Conservation (phyloP, 2,888 invertebrate species). For the Osmoderma eremita region DNA sequence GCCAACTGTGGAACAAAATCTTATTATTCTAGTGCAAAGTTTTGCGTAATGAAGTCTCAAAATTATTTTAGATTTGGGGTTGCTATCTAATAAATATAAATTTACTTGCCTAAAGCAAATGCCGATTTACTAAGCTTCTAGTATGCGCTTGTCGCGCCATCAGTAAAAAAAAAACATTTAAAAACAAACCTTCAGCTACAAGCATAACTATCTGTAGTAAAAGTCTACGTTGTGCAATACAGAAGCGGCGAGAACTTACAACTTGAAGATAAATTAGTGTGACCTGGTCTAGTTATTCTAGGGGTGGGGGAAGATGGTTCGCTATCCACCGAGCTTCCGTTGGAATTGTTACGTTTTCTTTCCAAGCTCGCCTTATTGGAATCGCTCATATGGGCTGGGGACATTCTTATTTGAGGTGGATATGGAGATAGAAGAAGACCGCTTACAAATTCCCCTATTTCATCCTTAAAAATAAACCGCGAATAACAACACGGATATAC, state of each 20-base stretch:
- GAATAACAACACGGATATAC: not conserved
- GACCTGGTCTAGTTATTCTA: conserved; percentile 62
- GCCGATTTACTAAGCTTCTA: too few relatives aligned
- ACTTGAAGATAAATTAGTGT: conserved; percentile 36
- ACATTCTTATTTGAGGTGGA: conserved; percentile 67
- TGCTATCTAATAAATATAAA: too few relatives aligned
- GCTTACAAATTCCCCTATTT: conserved; percentile 73
- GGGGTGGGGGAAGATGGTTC: conserved; percentile 66
- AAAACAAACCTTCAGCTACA: not conserved
- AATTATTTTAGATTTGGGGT: not conserved
- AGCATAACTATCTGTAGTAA: too few relatives aligned
- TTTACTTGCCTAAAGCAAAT: too few relatives aligned
- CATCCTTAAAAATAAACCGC: conserved; percentile 64
- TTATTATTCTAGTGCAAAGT: not conserved
- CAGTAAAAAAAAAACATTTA: conserved; percentile 38
- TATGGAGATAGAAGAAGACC: conserved; percentile 69
- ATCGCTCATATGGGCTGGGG: conserved; percentile 57
- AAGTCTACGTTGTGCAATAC: conserved; percentile 8
- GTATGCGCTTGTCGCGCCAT: not conserved
- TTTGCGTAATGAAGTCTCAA: conserved; percentile 3
- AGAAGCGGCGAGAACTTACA: conserved; percentile 18
- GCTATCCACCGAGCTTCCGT: conserved; percentile 64
- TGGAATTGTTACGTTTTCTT: conserved; percentile 67
- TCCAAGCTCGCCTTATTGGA: conserved; percentile 56
- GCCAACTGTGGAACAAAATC: conserved; percentile 61